Percentiles rank a stretch among this genome's conserved stretches.
Conservation (phyloP, 2,888 invertebrate species). For the Lycocerus yunnanus region DNA sequence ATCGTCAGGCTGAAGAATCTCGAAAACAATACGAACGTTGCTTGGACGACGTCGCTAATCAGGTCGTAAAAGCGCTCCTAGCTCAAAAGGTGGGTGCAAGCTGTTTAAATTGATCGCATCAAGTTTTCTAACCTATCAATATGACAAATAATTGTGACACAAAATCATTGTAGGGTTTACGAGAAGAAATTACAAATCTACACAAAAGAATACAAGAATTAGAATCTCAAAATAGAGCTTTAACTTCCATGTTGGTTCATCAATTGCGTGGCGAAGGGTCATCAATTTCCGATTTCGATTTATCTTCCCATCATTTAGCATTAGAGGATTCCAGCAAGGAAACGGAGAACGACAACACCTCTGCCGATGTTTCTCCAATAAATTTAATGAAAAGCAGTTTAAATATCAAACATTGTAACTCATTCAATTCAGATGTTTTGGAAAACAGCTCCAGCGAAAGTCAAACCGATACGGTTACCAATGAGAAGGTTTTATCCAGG, state of each 20-base stretch:
- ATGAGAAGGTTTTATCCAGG: constrained; percentile 40
- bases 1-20: constrained; percentile 68
- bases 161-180: constrained; percentile 65
- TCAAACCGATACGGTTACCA: constrained; percentile 26
- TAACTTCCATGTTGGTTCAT: constrained; percentile 71
- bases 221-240: constrained; percentile 76
- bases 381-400: constrained; percentile 44
- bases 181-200: constrained; percentile 76
- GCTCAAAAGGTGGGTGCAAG: constrained; percentile 73
- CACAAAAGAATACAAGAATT: constrained; percentile 76
- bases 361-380: constrained; percentile 41
- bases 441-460: constrained; percentile 35
- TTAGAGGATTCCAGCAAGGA: constrained; percentile 53
- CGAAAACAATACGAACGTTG: constrained; percentile 77
- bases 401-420: constrained; percentile 53
- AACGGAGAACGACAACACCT: constrained; percentile 36
- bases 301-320: constrained; percentile 55
- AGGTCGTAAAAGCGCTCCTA: constrained; percentile 80
- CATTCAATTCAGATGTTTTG: constrained; percentile 53
- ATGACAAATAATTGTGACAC: constrained; percentile 1
- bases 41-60: constrained; percentile 82
- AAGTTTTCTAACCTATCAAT: neutral
- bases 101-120: neutral
- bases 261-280: constrained; percentile 58
- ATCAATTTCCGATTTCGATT: constrained; percentile 30